Base-by-base conservation (phyloP, 2,113 vertebrate genomes). In the Pseudopodoces humilis region DNA sequence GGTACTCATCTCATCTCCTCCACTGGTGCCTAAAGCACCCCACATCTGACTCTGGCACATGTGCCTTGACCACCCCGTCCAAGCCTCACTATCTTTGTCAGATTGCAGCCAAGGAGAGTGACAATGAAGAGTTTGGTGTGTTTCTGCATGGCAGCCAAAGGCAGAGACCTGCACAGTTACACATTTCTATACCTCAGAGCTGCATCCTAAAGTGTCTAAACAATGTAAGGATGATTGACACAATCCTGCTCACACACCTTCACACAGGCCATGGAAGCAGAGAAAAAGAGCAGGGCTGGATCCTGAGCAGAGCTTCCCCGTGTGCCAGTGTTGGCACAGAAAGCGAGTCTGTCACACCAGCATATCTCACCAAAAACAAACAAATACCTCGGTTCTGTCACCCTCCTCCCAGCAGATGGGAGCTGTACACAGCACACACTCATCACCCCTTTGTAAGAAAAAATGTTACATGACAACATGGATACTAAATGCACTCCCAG, bases 291-390 rank as follows among this genome's bases (percentile, higher is more conserved):
- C 78, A 76, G 82, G 78, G 44, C 15, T 89, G 71, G 56, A 47
- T 31, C 60, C 85, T 28, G 30, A 91, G 70, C 49, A 68, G 41
- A 78, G 84, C 79, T 80, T 37, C 50, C 44, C 46, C 30, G 67
- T 1, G 17, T 69, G 90, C 84, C 90, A 71, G 1, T 3, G 31
- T 1, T 94, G 86, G 89, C 94, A 88, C 4, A 0, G 25, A 52
- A 22, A 59, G 22, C 7, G 49, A 86, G 78, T 83, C 94, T 94
- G 74, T 88, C 95, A 94, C 85, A 63, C 41, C 1, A 0, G 58
- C n/a, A 7, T 2, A 23, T 52, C 78, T 72, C 84, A 95, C 37
- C 80, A 83, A 87, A 94, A 94, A 64, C 77, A 96, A 95, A 94
- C 70, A 62, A 97, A 91, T 83, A 80, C 63, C 67, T 82, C 3